phyloP scores from a whole-genome alignment of 2,797 vertebrate species.

The Ctenochaetus hawaiiensis region DNA sequence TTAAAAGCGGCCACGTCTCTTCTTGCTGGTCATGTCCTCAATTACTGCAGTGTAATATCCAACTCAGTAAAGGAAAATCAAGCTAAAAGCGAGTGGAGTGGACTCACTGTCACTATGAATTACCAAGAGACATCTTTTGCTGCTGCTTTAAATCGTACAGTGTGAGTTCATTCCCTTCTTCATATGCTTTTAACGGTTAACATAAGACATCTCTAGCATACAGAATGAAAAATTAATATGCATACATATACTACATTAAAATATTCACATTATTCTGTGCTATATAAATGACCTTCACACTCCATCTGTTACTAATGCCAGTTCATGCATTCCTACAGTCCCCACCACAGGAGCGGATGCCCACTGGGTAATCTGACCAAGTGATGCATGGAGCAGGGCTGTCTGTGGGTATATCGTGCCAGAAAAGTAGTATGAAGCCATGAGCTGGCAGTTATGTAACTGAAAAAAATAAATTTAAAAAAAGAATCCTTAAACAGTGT shows the following conservation, averaged over 20 bases:
- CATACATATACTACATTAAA: conserved; percentile 15
- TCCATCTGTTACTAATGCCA: conserved; percentile 78
- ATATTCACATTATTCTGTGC: conserved; percentile 11
- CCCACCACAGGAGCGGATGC: conserved; percentile 70
- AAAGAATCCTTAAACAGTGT: conserved; percentile 10
- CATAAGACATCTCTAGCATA: conserved; percentile 25
- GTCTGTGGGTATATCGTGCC: conserved; percentile 64
- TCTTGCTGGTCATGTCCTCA: neutral
- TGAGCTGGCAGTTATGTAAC: conserved; percentile 69
- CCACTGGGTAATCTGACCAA: conserved; percentile 80
- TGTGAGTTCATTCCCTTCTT: conserved; percentile 7
- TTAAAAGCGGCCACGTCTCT: conserved; percentile 12
- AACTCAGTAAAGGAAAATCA: conserved; percentile 16
- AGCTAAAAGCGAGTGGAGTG: conserved; percentile 27
- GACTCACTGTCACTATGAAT: conserved; percentile 60
- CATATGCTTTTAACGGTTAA: conserved; percentile 23
- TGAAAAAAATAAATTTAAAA: neutral
- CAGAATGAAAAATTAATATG: conserved; percentile 5
- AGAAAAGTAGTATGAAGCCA: conserved; percentile 68
- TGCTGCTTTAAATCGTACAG: conserved; percentile 44
- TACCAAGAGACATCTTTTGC: conserved; percentile 32
- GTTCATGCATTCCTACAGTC: conserved; percentile 62
- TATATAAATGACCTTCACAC: conserved; percentile 78
- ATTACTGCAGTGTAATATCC: neutral
- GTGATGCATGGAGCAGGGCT: conserved; percentile 75